These are phyloP conservation scores for Motacilla tschutschensis DNA, from an alignment of 2,113 vertebrate genomes.

Conservation along the genomic window DNA sequence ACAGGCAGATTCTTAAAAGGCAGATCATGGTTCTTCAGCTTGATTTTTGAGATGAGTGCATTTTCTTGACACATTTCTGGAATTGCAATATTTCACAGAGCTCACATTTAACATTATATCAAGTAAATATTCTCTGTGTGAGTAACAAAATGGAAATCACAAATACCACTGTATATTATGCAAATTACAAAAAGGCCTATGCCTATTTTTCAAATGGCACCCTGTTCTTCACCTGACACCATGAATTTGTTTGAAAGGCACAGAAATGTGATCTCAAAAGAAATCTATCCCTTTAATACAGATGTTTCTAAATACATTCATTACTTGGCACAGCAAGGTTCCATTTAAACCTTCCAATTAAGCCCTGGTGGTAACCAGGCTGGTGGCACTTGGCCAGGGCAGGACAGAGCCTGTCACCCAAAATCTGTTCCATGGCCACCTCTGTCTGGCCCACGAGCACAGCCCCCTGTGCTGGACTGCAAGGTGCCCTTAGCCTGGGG, in stretches of 20 bases:
- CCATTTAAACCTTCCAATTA: neutral
- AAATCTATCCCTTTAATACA: neutral
- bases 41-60: neutral
- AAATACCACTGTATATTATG: neutral
- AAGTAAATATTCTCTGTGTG: neutral
- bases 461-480: neutral
- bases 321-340: neutral
- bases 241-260: neutral
- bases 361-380: neutral
- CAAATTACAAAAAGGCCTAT: neutral
- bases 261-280: neutral
- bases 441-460: neutral
- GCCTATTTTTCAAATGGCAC: neutral
- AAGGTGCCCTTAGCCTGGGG: neutral
- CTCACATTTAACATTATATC: neutral
- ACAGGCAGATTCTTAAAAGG: neutral
- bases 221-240: neutral
- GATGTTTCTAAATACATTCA: neutral
- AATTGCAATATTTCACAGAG: neutral
- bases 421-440: fast-evolving
- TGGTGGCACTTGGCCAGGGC: neutral
- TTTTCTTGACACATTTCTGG: neutral
- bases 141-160: neutral
- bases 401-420: neutral
- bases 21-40: neutral